A percentile compares a stretch with the other conserved stretches of the same genome.
Conservation (phyloP, 2,888 invertebrate genomes). For the Cataglyphis altisquamis region DNA sequence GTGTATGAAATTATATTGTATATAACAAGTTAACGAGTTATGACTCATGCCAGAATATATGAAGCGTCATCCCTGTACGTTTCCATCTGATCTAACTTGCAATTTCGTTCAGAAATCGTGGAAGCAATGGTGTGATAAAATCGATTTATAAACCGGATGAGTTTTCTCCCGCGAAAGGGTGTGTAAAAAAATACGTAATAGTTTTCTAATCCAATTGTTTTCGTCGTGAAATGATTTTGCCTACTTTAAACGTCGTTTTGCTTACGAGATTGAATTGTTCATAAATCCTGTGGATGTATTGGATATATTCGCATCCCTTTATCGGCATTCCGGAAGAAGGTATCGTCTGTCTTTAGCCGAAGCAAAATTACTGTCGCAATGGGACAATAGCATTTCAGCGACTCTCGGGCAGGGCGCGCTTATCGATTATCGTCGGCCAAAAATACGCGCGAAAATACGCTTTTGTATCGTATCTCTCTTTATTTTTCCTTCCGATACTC, state of each 20-base stretch:
- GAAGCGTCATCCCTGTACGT: neutral
- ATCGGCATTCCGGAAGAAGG: slow-evolving; percentile 21
- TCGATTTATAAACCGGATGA: slow-evolving; percentile 28
- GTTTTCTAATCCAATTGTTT: slow-evolving; percentile 43
- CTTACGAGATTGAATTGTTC: slow-evolving; percentile 39
- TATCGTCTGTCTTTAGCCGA: slow-evolving; percentile 38
- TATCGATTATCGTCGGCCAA: slow-evolving; percentile 69
- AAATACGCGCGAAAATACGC: slow-evolving; percentile 68
- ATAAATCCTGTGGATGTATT: slow-evolving; percentile 44
- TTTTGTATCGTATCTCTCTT: slow-evolving; percentile 28
- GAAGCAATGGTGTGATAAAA: slow-evolving; percentile 8
- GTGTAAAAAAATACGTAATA: slow-evolving; percentile 16
- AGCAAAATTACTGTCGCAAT: neutral
- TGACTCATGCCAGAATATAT: slow-evolving; percentile 15
- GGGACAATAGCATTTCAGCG: slow-evolving; percentile 55
- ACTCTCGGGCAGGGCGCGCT: slow-evolving; percentile 34
- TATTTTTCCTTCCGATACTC: neutral
- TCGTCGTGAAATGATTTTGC: slow-evolving; percentile 12
- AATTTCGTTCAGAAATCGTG: neutral
- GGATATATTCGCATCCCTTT: slow-evolving; percentile 6
- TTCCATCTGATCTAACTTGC: slow-evolving; percentile 29
- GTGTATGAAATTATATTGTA: neutral
- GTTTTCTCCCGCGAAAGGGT: slow-evolving; percentile 11
- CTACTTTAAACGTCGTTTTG: slow-evolving; percentile 27
- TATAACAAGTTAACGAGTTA: neutral